Evolutionary conservation across 2,888 invertebrate species (phyloP), one percentile per base, ranked within the genome.

Genomic region (Hemicrepidius hirtus): DNA sequence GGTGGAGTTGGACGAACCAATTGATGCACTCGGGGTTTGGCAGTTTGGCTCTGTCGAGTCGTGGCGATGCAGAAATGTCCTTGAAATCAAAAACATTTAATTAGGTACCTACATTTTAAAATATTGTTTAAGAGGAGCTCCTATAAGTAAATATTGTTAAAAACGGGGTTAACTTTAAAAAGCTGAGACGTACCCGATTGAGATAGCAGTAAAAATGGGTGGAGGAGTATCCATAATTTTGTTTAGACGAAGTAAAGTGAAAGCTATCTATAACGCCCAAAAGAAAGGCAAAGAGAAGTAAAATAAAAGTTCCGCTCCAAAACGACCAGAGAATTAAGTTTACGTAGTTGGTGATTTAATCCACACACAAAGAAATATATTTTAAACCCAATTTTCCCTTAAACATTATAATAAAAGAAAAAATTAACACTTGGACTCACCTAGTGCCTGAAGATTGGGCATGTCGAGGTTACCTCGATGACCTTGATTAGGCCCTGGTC

Each of bases 371-470:
- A n/a, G n/a, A n/a, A n/a, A n/a, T n/a, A n/a, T n/a, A n/a, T n/a
- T n/a, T n/a, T n/a, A n/a, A n/a, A n/a, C n/a, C n/a, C n/a, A n/a
- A n/a, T n/a, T n/a, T n/a, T n/a, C n/a, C n/a, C n/a, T n/a, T n/a
- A n/a, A n/a, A n/a, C n/a, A n/a, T n/a, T n/a, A n/a, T n/a, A n/a
- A n/a, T 24, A 24, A 24, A 24, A 24, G 24, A 24, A 24, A 24
- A 41, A 3, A 13, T n/a, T n/a, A n/a, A n/a, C 1, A 6, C 20
- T 7, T 46, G 35, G 10, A 55, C 83, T 82, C 92, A 78, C 96
- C 96, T 80, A 96, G 88, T 49, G 95, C 95, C 86, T 96, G 95
- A 84, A 96, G 90, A 84, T 96, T 96, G 16, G 95, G 93, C 90
- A 96, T 94, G 85, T 96, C 96, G 81, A 96, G 89, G 83, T 94